phyloP scores from a whole-genome alignment of 1,140 invertebrate species.

The Leptinotarsa defecta region DNA sequence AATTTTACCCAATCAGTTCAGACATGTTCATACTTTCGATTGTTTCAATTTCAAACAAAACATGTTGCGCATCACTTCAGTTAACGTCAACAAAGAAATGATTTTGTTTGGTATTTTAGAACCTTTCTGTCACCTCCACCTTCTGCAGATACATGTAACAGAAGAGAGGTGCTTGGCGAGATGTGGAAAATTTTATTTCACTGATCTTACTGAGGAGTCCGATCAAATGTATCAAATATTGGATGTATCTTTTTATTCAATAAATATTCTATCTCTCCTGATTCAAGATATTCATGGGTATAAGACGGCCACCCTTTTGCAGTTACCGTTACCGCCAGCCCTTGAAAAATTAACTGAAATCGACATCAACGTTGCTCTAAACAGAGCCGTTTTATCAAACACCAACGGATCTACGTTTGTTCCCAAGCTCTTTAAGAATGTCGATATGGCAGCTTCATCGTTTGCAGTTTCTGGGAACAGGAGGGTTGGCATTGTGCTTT shows the following conservation, averaged over 20 bases:
- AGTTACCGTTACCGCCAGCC: conserved; percentile 64
- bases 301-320: conserved; percentile 66
- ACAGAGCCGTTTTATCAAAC: conserved; percentile 52
- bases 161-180: conserved; percentile 21
- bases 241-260: conserved; percentile 83
- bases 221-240: conserved; percentile 57
- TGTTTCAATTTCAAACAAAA: conserved; percentile 52
- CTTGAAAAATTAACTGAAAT: conserved; percentile 58
- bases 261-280: conserved; percentile 76
- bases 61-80: conserved; percentile 56
- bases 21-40: conserved; percentile 58
- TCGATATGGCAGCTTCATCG: conserved; percentile 74
- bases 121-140: conserved; percentile 33
- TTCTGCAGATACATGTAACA: conserved; percentile 35
- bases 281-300: conserved; percentile 63
- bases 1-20: conserved; percentile 62
- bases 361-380: conserved; percentile 58
- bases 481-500: conserved; percentile 86
- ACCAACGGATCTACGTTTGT: conserved; percentile 39
- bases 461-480: conserved; percentile 86
- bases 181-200: conserved; percentile 48
- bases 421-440: conserved; percentile 60
- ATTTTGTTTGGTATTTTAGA: conserved; percentile 45
- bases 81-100: conserved; percentile 50
- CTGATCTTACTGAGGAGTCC: background rate